phyloP scores from a whole-genome alignment of 92 coral and sea anemone species.

The Epizoanthus stellaris region DNA sequence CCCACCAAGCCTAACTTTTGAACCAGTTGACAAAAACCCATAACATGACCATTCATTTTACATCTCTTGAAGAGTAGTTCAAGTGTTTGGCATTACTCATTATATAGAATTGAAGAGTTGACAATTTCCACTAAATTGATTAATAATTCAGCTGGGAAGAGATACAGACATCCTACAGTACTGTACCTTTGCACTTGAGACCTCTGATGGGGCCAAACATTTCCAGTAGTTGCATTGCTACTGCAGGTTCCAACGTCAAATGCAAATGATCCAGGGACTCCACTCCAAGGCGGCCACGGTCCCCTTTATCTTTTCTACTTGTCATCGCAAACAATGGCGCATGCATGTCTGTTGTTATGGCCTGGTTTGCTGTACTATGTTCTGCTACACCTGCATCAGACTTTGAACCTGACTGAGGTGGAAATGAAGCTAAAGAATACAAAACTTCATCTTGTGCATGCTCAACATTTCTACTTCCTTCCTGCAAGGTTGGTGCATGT shows the following conservation, averaged over 20 bases:
- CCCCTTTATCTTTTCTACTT: not conserved
- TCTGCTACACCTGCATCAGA: not conserved
- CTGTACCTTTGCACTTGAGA: constrained; percentile 70
- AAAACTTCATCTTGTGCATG: not conserved
- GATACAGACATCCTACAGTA: not conserved
- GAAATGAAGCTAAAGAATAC: not conserved
- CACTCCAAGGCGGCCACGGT: not conserved
- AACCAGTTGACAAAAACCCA: too few relatives aligned
- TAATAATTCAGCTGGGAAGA: not conserved
- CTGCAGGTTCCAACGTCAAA: constrained; percentile 90
- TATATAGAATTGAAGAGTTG: too few relatives aligned
- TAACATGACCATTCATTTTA: too few relatives aligned
- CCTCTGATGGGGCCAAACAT: constrained; percentile 88
- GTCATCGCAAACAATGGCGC: not conserved
- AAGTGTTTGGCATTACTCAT: too few relatives aligned
- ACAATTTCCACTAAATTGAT: too few relatives aligned
- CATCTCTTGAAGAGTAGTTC: too few relatives aligned
- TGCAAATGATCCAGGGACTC: constrained; percentile 56
- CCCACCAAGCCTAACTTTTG: too few relatives aligned
- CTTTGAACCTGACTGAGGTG: not conserved
- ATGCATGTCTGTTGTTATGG: not conserved
- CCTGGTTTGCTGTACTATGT: not conserved
- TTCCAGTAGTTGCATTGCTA: constrained; percentile 92
- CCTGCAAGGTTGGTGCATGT: not conserved
- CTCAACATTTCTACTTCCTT: not conserved